Base-by-base conservation (phyloP, 2,888 invertebrate species). In the Gerris lacustris region DNA sequence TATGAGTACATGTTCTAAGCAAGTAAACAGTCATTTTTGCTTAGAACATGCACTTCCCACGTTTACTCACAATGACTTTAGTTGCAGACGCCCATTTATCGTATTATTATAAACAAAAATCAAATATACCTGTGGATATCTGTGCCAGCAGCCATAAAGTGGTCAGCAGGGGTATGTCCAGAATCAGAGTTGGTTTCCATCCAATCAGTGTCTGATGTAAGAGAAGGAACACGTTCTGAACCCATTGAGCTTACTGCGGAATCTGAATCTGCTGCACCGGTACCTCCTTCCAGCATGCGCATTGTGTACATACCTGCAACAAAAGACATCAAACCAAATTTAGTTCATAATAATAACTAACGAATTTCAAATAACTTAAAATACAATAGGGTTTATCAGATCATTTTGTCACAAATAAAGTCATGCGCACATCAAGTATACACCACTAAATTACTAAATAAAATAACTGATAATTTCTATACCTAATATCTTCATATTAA, bases 221-320 rank as follows among this genome's bases (percentile, higher is more conserved):
- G 82, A 0, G 92, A 92, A 5, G 92, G 91, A 9, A 94, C 92
- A 15, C 94, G 84, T 78, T 94, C 94, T 2, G 93, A 93, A 5
- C 93, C 93, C 92, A 94, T 92, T 2, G 94, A 94, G 73, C 94
- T 94, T 55, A 94, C 94, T 0, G 94, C 94, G 78, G 93, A 93
- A 81, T 94, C 94, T 0, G 92, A 91, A 79, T 94, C 91, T 78
- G 74, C 80, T 75, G 15, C 80, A 79, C 74, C 72, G 17, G 55
- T 63, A 17, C 69, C 63, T 64, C 83, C 83, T 75, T 93, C 92
- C 81, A 92, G 82, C 89, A 91, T 89, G 5, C 92, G 87, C 90
- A 91, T 91, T 44, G 90, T 88, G 81, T 92, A 92, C 88, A 92
- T 91, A 76, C 91, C 92, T 92, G 82, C 1, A 79, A 79, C 73